These are phyloP conservation scores for Campodea augens DNA, from an alignment of 1,140 invertebrate species.

Conservation along the genomic window DNA sequence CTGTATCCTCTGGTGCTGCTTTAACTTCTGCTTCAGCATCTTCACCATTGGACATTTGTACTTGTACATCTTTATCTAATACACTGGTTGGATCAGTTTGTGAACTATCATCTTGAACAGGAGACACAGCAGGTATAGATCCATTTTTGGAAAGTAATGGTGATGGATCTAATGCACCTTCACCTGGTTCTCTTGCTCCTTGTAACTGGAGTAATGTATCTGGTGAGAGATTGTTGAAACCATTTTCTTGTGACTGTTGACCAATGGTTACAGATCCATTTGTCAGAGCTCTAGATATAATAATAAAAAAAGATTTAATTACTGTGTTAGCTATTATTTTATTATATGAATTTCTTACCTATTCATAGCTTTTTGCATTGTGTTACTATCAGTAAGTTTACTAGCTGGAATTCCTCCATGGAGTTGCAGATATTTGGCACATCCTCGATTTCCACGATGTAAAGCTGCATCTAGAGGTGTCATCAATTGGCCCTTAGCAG, in stretches of 20 bases:
- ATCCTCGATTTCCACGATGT: slow-evolving; percentile 60
- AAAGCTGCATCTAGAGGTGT: slow-evolving; percentile 81
- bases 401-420: slow-evolving; percentile 64
- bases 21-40: neutral
- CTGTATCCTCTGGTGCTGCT: slow-evolving; percentile 12
- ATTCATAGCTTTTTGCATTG: slow-evolving; percentile 8
- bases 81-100: no score
- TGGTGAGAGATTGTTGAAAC: no score
- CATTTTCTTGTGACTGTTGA: no score
- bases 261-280: no score
- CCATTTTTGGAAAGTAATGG: no score
- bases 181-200: neutral
- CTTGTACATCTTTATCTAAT: no score
- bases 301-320: no score
- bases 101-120: no score
- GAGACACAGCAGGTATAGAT: no score
- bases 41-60: neutral
- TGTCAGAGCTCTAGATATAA: no score
- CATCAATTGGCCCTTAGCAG: slow-evolving; percentile 56
- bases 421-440: slow-evolving; percentile 80
- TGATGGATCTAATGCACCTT: neutral
- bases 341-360: neutral
- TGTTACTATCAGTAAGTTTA: slow-evolving; percentile 31
- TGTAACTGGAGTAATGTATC: no score
- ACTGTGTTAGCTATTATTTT: no score